Evolutionary conservation across 2,888 invertebrate genomes (phyloP).

Genomic region (Nasonovia ribisnigri): DNA sequence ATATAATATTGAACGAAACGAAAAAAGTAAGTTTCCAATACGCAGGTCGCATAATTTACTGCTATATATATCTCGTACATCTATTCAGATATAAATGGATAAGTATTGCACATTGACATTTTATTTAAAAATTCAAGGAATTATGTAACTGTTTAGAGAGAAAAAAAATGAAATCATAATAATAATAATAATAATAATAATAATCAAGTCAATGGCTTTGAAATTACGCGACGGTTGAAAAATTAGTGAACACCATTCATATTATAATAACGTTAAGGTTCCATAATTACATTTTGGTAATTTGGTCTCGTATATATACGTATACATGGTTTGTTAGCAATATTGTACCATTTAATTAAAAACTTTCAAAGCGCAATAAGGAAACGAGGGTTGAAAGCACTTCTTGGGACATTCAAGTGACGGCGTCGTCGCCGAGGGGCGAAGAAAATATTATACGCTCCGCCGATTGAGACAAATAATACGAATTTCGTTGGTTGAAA

Average conservation of each 20-base stretch:
- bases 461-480: not conserved
- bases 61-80: no score
- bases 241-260: conserved; percentile 20
- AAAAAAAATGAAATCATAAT: not conserved
- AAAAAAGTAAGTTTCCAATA: not conserved
- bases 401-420: conserved; percentile 37
- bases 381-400: conserved; percentile 38
- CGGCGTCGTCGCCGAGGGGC: conserved; percentile 34
- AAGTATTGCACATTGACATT: not conserved
- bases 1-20: not conserved
- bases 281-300: conserved; percentile 55
- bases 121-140: not conserved
- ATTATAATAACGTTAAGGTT: conserved; percentile 51
- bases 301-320: conserved; percentile 20
- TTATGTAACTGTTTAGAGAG: not conserved
- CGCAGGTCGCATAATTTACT: not conserved
- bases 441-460: conserved; percentile 45
- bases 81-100: not conserved
- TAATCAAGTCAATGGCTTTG: conserved; percentile 18
- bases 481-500: conserved; percentile 7
- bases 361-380: conserved; percentile 48
- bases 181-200: not conserved
- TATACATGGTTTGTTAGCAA: conserved; percentile 50
- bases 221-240: not conserved
- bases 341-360: conserved; percentile 60